Percentiles rank a stretch among this genome's conserved stretches.
phyloP scores from a whole-genome alignment of 2,113 vertebrate species.

The Suncus etruscus region DNA sequence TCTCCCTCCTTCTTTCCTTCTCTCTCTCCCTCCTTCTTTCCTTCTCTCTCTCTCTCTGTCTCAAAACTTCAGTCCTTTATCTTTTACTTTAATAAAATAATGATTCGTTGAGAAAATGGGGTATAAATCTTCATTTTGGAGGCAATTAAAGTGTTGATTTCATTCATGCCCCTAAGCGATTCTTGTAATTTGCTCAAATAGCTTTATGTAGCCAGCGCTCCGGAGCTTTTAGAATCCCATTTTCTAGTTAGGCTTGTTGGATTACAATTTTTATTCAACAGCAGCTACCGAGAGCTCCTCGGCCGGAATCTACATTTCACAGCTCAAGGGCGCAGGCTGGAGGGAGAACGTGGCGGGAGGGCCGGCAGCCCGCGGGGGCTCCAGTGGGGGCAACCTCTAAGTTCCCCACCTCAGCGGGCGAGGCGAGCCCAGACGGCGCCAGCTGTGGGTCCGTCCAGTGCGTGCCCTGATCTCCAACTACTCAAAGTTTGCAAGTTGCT shows the following conservation, averaged over 20 bases:
- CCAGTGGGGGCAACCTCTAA: background rate
- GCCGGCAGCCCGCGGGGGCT: background rate
- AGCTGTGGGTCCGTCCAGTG: background rate
- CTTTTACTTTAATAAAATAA: constrained; percentile 89
- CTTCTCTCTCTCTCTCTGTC: background rate
- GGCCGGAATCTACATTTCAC: constrained; percentile 60
- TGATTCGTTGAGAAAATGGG: constrained; percentile 92
- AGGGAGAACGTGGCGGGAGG: background rate
- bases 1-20: too few species aligned
- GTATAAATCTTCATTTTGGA: constrained; percentile 97
- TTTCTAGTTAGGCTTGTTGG: constrained; percentile 93
- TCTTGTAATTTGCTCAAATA: constrained; percentile 95
- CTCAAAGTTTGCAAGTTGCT: constrained; percentile 63
- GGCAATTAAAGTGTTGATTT: constrained; percentile 98
- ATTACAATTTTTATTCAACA: constrained; percentile 88
- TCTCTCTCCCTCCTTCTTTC: background rate
- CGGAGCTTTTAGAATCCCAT: constrained; percentile 92
- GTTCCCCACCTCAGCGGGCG: constrained; percentile 23
- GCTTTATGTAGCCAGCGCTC: constrained; percentile 95
- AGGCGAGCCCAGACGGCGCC: background rate
- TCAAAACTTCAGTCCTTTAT: constrained; percentile 81
- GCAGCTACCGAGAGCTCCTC: constrained; percentile 78
- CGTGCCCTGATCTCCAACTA: constrained; percentile 7
- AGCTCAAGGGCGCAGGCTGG: constrained; percentile 18
- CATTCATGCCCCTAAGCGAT: constrained; percentile 94